phyloP scores from a whole-genome alignment of 37 sponge, comb jelly and placozoan genomes.

The Diacarnus erythraeanus region DNA sequence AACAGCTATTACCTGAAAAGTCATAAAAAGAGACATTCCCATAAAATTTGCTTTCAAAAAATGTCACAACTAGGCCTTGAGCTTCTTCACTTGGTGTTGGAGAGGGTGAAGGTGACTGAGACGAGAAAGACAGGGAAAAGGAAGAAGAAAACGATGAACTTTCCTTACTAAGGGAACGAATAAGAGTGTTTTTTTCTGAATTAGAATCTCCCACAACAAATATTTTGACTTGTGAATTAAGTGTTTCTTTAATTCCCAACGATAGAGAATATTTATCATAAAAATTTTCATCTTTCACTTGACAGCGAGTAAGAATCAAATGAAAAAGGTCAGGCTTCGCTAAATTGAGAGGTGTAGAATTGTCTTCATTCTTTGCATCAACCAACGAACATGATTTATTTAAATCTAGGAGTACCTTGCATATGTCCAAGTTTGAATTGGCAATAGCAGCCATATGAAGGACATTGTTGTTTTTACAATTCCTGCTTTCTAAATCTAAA shows the following conservation, averaged over 20 bases:
- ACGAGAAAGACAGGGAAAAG: slow-evolving; percentile 3
- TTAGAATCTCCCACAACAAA: not conserved
- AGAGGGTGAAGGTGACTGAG: not conserved
- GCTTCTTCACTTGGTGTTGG: not conserved
- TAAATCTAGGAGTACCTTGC: not conserved
- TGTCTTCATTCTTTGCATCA: not conserved
- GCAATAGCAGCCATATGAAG: slow-evolving; percentile 1
- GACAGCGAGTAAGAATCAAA: not conserved
- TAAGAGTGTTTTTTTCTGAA: not conserved
- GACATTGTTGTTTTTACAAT: not conserved
- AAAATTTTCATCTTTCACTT: not conserved
- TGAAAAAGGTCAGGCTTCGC: slow-evolving; percentile 4
- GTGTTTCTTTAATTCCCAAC: not conserved
- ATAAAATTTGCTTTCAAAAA: not conserved
- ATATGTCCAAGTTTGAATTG: slow-evolving; percentile 7
- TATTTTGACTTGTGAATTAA: not conserved
- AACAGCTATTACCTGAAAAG: not conserved
- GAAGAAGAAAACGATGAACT: slow-evolving; percentile 6
- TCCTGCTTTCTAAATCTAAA: not conserved
- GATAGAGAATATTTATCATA: not conserved
- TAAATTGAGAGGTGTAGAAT: not conserved
- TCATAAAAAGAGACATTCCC: not conserved
- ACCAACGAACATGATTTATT: not conserved
- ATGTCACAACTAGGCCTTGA: not conserved
- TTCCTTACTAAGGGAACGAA: slow-evolving; percentile 1